A percentile compares a stretch with the other conserved stretches of the same genome.
phyloP scores from a whole-genome alignment of 2,888 invertebrate genomes.

The Polylopha cassiicola region DNA sequence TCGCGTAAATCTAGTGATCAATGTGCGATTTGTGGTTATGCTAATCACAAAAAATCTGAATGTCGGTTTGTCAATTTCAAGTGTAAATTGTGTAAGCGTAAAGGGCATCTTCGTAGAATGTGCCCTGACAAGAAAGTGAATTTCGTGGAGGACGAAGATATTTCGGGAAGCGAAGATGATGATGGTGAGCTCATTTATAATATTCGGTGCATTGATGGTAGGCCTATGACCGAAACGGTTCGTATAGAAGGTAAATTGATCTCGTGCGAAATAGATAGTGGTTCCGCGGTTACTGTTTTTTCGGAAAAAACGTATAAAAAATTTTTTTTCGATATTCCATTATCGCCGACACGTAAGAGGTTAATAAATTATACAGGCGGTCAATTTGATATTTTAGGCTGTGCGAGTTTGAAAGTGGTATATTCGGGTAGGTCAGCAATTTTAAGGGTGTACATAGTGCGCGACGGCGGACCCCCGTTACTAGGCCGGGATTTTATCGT shows the following conservation, averaged over 20 bases:
- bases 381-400: too few relatives aligned
- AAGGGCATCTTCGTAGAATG: neutral
- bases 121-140: neutral
- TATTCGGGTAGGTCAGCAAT: too few relatives aligned
- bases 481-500: too few relatives aligned
- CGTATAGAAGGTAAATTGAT: neutral
- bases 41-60: neutral
- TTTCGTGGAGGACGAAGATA: neutral
- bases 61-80: neutral
- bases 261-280: constrained; percentile 14
- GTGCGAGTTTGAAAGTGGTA: too few relatives aligned
- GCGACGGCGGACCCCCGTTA: too few relatives aligned
- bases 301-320: constrained; percentile 8
- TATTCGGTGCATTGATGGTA: neutral
- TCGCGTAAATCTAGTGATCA: neutral
- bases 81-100: neutral
- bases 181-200: constrained; percentile 2
- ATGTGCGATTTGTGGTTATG: neutral
- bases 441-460: too few relatives aligned
- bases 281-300: constrained; percentile 12
- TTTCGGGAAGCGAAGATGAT: too few relatives aligned
- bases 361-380: constrained; percentile 18
- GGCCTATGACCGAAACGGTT: neutral
- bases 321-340: constrained; percentile 16
- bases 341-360: constrained; percentile 13